A percentile compares a stretch with the other conserved stretches of the same genome.
phyloP scores from a whole-genome alignment of 2,113 vertebrate species.

The Tachysurus fulvidraco region DNA sequence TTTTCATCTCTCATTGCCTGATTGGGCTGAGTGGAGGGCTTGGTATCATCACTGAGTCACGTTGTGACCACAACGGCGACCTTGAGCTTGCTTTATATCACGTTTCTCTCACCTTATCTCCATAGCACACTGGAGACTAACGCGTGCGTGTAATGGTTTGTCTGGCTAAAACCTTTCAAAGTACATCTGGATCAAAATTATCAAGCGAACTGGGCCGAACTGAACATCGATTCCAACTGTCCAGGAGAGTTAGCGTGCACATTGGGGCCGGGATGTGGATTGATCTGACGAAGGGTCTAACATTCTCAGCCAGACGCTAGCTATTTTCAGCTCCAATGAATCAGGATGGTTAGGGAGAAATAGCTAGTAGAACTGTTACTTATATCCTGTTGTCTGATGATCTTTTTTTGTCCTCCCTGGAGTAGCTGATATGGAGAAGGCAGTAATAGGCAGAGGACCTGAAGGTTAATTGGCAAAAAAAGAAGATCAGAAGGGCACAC shows the following conservation, averaged over 20 bases:
- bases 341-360: slow-evolving; percentile 56
- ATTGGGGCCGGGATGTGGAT: slow-evolving; percentile 57
- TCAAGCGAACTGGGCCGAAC: slow-evolving; percentile 28
- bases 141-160: slow-evolving; percentile 10
- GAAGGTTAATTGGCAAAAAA: slow-evolving; percentile 39
- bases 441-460: slow-evolving; percentile 36
- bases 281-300: slow-evolving; percentile 54
- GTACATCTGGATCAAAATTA: slow-evolving; percentile 36
- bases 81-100: slow-evolving; percentile 65
- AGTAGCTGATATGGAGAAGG: background rate
- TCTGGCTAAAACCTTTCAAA: slow-evolving; percentile 39
- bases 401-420: slow-evolving; percentile 19
- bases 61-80: slow-evolving; percentile 63
- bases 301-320: slow-evolving; percentile 35
- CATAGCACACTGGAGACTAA: slow-evolving; percentile 44
- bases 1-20: slow-evolving; percentile 32
- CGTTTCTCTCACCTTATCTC: slow-evolving; percentile 59
- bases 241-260: slow-evolving; percentile 60
- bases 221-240: slow-evolving; percentile 55
- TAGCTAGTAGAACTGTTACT: slow-evolving; percentile 52
- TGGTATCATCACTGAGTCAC: slow-evolving; percentile 51
- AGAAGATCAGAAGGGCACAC: background rate
- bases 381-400: slow-evolving; percentile 48
- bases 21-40: slow-evolving; percentile 40
- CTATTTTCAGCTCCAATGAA: slow-evolving; percentile 57